Conservation (phyloP, 1,140 invertebrate genomes). For the Mylabris phalerata region DNA sequence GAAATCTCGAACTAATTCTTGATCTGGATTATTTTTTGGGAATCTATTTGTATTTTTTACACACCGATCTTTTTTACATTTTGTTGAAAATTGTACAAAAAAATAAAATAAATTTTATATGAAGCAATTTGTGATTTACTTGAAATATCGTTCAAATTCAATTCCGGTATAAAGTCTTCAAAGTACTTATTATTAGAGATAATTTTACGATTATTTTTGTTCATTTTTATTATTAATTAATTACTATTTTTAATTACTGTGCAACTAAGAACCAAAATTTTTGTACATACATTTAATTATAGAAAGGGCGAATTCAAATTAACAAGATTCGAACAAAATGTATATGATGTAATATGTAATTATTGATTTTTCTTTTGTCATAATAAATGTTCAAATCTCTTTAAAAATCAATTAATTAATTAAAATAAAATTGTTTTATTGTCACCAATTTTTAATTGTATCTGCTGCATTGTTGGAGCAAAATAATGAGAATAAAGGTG, state of each 20-base stretch:
- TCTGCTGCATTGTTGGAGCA: no score
- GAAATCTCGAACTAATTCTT: slow-evolving; percentile 2
- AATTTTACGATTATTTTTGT: no score
- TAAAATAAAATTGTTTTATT: not conserved
- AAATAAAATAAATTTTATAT: slow-evolving; percentile 13
- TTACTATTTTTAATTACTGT: slow-evolving; percentile 2
- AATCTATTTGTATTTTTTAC: not conserved
- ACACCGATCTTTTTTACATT: slow-evolving; percentile 4
- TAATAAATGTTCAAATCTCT: slow-evolving; percentile 33
- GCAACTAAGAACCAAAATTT: slow-evolving; percentile 27
- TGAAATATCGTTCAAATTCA: no score
- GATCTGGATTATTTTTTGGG: no score
- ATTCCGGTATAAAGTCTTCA: no score
- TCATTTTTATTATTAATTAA: no score
- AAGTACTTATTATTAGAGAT: slow-evolving; percentile 15
- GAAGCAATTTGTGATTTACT: slow-evolving; percentile 21
- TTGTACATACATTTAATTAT: slow-evolving; percentile 22
- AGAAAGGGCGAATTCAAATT: not conserved
- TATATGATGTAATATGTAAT: slow-evolving; percentile 21
- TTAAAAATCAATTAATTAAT: slow-evolving; percentile 9
- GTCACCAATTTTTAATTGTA: no score
- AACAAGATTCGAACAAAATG: slow-evolving; percentile 1
- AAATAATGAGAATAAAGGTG: no score
- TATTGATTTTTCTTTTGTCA: slow-evolving; percentile 30
- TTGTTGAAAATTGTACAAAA: slow-evolving; percentile 10